Evolutionary conservation across 2,797 vertebrate species (phyloP).

Genomic region (Eurystomus glaucurus): DNA sequence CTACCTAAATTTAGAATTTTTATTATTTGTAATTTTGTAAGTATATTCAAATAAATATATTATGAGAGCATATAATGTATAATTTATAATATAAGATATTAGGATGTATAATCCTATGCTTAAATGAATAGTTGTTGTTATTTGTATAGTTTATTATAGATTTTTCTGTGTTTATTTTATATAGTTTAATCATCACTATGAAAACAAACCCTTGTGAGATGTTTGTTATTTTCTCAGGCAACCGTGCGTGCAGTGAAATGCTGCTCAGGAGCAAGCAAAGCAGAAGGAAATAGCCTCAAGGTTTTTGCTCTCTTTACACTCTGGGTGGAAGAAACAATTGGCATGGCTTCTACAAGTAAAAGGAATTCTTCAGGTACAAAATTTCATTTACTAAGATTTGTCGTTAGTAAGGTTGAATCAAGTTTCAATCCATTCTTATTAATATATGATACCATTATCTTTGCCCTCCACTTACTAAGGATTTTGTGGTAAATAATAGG

Average conservation of each 20-base stretch:
- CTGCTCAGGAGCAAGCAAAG: not conserved
- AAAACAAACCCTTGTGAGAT: not conserved
- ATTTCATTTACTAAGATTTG: not conserved
- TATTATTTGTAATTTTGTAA: not conserved
- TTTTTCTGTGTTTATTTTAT: not conserved
- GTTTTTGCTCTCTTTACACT: not conserved
- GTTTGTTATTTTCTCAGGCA: conserved; percentile 1
- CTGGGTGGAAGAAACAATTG: not conserved
- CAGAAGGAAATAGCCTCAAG: not conserved
- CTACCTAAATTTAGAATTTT: not conserved
- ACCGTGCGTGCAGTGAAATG: not conserved
- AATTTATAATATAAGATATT: not conserved
- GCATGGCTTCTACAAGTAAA: conserved; percentile 56
- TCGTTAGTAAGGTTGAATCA: not conserved
- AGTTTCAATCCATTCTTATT: not conserved
- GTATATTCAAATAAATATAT: not conserved
- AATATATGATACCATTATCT: not conserved
- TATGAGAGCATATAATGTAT: too few relatives aligned
- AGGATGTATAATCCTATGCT: not conserved
- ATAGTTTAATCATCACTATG: not conserved
- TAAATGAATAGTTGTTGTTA: not conserved
- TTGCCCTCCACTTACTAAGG: not conserved
- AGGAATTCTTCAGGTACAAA: conserved; percentile 58
- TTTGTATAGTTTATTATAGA: not conserved
- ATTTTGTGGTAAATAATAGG: not conserved